phyloP scores from a whole-genome alignment of 1,140 invertebrate species.

The Drosophila jambulina region DNA sequence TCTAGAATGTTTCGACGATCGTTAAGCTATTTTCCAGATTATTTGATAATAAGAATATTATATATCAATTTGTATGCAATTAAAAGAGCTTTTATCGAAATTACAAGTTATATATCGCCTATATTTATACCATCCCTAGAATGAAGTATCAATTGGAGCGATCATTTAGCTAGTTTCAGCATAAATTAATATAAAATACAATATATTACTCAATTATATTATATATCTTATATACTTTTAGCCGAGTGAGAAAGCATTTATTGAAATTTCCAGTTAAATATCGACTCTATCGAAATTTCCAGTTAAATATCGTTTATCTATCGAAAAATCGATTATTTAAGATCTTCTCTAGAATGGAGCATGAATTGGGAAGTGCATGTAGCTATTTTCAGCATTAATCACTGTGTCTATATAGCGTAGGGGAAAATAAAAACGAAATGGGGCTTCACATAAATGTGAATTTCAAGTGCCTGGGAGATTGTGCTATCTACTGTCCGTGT shows the following conservation, averaged over 20 bases:
- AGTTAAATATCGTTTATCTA: not conserved
- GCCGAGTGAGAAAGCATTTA: not conserved
- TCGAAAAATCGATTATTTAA: not conserved
- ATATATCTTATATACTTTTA: too few relatives aligned
- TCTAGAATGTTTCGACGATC: too few relatives aligned
- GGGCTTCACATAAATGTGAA: constrained; percentile 7
- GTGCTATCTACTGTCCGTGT: constrained; percentile 19
- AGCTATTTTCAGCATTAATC: constrained; percentile 30
- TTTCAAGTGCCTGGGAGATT: constrained; percentile 9
- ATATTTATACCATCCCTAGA: too few relatives aligned
- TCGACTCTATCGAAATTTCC: not conserved
- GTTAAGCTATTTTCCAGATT: too few relatives aligned
- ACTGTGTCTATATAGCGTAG: constrained; percentile 13
- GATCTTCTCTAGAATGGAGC: not conserved
- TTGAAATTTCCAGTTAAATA: not conserved
- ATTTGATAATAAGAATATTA: too few relatives aligned
- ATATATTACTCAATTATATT: not conserved
- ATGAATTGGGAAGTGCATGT: constrained; percentile 6
- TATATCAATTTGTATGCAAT: too few relatives aligned
- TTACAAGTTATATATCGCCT: not conserved
- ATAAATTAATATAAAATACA: not conserved
- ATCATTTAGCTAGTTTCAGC: not conserved
- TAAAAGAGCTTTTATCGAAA: not conserved
- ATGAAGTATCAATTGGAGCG: not conserved
- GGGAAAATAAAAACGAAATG: not conserved